Conservation (phyloP, 2,113 vertebrate genomes). For the Saguinus midas region DNA sequence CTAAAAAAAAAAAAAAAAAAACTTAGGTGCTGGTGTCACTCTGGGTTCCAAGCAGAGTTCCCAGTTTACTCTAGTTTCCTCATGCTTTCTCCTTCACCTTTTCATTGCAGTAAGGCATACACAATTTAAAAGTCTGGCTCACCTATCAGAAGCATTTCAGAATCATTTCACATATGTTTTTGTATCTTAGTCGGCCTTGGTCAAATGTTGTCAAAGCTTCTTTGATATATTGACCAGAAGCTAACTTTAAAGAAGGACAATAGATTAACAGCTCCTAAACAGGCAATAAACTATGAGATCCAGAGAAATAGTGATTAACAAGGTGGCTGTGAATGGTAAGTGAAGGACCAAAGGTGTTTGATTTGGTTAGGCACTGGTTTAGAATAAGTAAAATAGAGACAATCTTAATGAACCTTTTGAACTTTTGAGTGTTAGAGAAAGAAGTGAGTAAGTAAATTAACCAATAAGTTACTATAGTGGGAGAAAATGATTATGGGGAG, state of each 20-base stretch:
- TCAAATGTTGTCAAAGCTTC: not conserved
- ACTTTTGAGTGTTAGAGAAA: not conserved
- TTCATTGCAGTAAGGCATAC: not conserved
- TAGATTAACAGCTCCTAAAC: not conserved
- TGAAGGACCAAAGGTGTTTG: not conserved
- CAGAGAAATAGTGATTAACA: not conserved
- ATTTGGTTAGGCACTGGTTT: not conserved
- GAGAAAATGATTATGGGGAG: not conserved
- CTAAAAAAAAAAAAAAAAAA: not conserved
- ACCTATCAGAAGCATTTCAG: not conserved
- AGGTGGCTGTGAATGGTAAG: not conserved
- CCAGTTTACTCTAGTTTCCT: not conserved
- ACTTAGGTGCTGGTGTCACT: not conserved
- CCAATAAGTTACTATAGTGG: not conserved
- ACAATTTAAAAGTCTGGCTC: not conserved
- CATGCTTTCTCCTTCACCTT: not conserved
- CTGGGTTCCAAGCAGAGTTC: not conserved
- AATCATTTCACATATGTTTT: not conserved
- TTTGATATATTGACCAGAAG: not conserved
- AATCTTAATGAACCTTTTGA: not conserved
- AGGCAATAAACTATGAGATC: not conserved
- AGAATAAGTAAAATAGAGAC: not conserved
- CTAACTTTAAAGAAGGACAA: not conserved
- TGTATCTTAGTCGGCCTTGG: not conserved
- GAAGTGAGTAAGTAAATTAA: not conserved